phyloP scores from a whole-genome alignment of 2,888 invertebrate species.

The Lasioglossum calceatum region DNA sequence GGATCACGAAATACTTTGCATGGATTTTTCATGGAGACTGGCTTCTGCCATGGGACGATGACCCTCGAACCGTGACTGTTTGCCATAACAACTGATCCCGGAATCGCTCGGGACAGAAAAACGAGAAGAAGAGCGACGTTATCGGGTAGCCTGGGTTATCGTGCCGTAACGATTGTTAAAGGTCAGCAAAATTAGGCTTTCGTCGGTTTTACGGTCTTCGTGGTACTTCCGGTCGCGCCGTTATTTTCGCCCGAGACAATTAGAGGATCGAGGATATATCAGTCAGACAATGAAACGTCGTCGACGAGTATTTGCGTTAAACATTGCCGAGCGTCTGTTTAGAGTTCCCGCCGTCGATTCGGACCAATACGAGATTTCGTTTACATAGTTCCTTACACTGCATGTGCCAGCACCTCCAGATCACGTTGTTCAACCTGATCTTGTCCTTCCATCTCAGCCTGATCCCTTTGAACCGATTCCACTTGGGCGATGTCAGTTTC shows the following conservation, averaged over 20 bases:
- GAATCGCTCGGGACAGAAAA: conserved; percentile 5
- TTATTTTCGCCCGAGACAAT: neutral
- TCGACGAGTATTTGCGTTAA: neutral
- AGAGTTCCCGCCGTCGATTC: neutral
- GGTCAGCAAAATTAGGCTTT: conserved; percentile 54
- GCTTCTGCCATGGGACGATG: neutral
- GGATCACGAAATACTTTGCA: neutral
- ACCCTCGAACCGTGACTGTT: conserved; percentile 28
- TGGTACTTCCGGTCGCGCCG: conserved; percentile 38
- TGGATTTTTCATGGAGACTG: neutral
- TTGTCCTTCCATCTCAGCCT: conserved; percentile 99
- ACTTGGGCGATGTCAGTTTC: conserved; percentile 99
- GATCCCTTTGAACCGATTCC: conserved; percentile 99
- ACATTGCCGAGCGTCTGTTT: neutral
- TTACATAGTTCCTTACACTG: conserved; percentile 90
- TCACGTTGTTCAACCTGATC: conserved; percentile 99
- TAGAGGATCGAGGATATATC: neutral
- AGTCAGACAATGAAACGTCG: neutral
- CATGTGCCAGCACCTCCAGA: conserved; percentile 99
- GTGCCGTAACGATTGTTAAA: conserved; percentile 40
- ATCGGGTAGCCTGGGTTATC: conserved; percentile 56
- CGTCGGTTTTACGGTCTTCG: conserved; percentile 13
- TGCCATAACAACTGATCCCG: conserved; percentile 39
- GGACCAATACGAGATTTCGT: neutral
- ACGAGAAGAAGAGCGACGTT: conserved; percentile 27